Evolutionary conservation across 1,140 invertebrate species (phyloP), one percentile per base, ranked within the genome.

Genomic region (Hyles vespertilio): DNA sequence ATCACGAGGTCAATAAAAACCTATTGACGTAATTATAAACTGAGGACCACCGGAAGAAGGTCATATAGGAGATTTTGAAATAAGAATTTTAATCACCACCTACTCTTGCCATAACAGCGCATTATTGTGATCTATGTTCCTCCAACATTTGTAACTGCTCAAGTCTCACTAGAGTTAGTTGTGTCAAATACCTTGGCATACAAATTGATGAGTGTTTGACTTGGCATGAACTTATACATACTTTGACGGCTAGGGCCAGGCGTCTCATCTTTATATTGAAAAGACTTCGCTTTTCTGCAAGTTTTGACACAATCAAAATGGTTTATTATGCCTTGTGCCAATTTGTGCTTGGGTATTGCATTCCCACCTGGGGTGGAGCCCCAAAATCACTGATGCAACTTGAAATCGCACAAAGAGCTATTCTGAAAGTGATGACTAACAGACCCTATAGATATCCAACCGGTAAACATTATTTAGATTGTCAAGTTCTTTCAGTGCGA

Each of bases 201-300:
- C 10, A 11, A 9, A n/a, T 22, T 22, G 22, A 22, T 22, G 22
- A 22, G 22, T 22, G 22, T 22, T 22, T 22, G 22, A 22, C 22
- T 22, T 22, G 22, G 22, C 22, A 22, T 22, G 22, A 22, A 22
- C 22, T 22, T 22, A 22, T 22, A 22, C 5, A 47, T 22, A 9
- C 44, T 3, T 4, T 65, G 22, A 47, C 33, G 2, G 44, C 34
- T 3, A 6, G 58, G 5, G 47, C 55, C 10, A 55, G 63, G 5
- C 49, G 50, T 10, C 22, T 65, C 2, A 57, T 57, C 43, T 65
- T 40, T n/a, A 55, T 60, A 3, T 59, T 65, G 46, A 59, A 60
- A 45, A 47, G 59, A 6, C 44, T 63, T 4, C 50, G 52, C 3
- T n/a, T 47, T 33, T 51, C 57, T 8, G 56, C 61, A 44, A 44